Conservation (phyloP, 2,888 invertebrate genomes). For the Himalopsyche kuldschensis region DNA sequence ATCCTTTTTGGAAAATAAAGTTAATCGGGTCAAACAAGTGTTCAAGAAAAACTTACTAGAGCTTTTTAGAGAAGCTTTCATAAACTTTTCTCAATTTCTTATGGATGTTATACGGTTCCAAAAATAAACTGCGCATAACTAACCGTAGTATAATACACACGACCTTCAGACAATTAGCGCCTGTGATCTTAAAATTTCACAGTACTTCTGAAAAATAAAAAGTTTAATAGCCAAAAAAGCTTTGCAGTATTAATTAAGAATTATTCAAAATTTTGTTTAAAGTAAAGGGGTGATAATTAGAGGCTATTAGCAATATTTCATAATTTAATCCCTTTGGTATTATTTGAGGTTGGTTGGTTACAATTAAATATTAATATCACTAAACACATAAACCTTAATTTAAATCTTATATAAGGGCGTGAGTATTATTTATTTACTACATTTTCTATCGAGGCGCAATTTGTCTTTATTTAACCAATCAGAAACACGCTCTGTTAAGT, state of each 20-base stretch:
- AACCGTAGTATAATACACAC: background rate
- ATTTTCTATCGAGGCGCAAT: too few species aligned
- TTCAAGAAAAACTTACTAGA: background rate
- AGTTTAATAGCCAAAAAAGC: background rate
- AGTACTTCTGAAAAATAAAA: background rate
- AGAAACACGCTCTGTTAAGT: too few species aligned
- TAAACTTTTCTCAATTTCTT: background rate
- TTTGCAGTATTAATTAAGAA: background rate
- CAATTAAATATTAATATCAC: too few species aligned
- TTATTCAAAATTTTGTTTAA: background rate
- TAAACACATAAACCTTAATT: too few species aligned
- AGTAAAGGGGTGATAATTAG: background rate
- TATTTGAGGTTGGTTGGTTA: too few species aligned
- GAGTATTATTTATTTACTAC: too few species aligned
- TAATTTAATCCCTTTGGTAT: too few species aligned
- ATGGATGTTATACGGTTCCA: background rate
- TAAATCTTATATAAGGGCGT: too few species aligned
- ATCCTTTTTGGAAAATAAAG: background rate
- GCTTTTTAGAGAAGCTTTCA: background rate
- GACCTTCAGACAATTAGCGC: background rate
- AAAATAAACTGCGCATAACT: background rate
- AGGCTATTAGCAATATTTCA: background rate
- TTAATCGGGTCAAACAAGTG: background rate
- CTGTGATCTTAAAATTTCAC: background rate
- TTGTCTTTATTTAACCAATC: too few species aligned